Evolutionary conservation across 1,140 invertebrate species (phyloP), one percentile per base, ranked within the genome.

Genomic region (Camponotus pennsylvanicus): DNA sequence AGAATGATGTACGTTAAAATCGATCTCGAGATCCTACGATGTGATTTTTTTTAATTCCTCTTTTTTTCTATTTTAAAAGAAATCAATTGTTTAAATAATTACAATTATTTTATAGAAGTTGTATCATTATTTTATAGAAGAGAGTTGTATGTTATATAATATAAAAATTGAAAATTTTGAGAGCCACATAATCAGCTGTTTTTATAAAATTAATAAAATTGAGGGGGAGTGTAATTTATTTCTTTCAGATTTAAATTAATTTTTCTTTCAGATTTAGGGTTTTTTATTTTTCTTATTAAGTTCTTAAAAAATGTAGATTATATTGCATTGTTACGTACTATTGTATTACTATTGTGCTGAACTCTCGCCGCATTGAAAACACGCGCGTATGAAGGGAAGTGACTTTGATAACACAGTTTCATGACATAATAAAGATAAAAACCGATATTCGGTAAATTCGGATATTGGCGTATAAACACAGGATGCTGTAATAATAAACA

Each of bases 401-500:
- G n/a, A 3, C 6, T 37, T 52, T 40, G 34, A 70, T 70, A 55
- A 70, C 13, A 21, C 21, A 32, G 18, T 70, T 70, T 80, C 2
- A 63, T 52, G 55, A 66, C 13, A 37, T 27, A 59, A 42, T 6
- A 9, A 45, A 52, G 57, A 77, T 77, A 45, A 77, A 77, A 63
- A 42, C 40, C 1, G 8, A 34, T 3, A 32, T 63, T 77, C 40
- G 27, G 8, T 34, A 18, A 64, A 32, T 63, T 4, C 37, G 40
- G 5, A 45, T 64, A 45, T 64, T 18, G 40, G 37, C 13, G 27
- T 11, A 64, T 66, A 66, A 66, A 52, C 18, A 64, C 32, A 78
- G 42, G 7, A 78, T 78, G 27, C 15, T 37, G 15, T 32, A 66
- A 7, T 55, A 76, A 37, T 21, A 78, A 77, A 78, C 9, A 63